A percentile compares a stretch with the other conserved stretches of the same genome.
Evolutionary conservation across 2,113 vertebrate genomes (phyloP).

Genomic region (Anolis sagrei): DNA sequence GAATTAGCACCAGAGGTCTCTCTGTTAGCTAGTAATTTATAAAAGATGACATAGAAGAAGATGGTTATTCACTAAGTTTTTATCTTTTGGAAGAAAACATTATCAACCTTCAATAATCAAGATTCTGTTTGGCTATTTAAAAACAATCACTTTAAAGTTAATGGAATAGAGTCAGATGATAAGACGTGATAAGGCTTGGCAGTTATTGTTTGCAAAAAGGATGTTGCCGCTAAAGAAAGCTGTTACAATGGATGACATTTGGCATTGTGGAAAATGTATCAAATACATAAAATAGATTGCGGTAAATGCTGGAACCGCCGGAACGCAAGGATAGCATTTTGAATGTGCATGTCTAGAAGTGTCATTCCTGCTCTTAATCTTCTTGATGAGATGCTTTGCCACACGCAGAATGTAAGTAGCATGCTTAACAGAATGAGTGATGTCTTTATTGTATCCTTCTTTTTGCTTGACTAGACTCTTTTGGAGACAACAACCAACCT

Average conservation of each 20-base stretch:
- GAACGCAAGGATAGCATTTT: not conserved
- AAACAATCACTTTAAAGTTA: not conserved
- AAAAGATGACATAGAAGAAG: not conserved
- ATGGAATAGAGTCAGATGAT: not conserved
- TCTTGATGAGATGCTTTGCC: slow-evolving; percentile 30
- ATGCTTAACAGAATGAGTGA: slow-evolving; percentile 37
- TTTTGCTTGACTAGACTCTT: slow-evolving; percentile 81
- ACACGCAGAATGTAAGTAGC: not conserved
- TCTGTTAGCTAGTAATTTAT: not conserved
- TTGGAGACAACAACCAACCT: slow-evolving; percentile 95
- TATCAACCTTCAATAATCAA: not conserved
- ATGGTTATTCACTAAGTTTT: not conserved
- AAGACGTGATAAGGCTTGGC: not conserved
- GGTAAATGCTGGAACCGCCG: not conserved
- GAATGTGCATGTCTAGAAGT: not conserved
- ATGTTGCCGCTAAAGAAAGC: not conserved
- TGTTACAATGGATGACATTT: not conserved
- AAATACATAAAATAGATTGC: not conserved
- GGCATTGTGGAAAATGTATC: not conserved
- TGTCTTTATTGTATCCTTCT: slow-evolving; percentile 6
- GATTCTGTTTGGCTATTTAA: not conserved
- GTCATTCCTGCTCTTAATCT: slow-evolving; percentile 43
- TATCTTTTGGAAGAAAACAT: not conserved
- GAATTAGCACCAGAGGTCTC: not conserved
- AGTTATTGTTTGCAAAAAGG: not conserved